Evolutionary conservation across 2,797 vertebrate species (phyloP).

Genomic region (Streptopelia turtur): DNA sequence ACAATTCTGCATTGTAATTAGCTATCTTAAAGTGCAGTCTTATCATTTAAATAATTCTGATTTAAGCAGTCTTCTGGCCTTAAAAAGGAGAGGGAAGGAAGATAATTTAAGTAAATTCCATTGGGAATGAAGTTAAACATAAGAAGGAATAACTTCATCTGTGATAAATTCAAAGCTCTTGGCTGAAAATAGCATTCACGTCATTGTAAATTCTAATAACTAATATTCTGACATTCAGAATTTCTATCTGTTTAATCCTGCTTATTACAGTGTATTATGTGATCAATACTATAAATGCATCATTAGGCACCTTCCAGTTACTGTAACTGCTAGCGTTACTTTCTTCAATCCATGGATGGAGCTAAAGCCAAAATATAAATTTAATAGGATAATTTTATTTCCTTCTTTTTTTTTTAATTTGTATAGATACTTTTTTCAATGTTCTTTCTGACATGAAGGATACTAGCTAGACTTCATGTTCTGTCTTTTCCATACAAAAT

Average conservation of each 20-base stretch:
- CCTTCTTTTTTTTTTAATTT: neutral
- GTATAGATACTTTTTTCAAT: neutral
- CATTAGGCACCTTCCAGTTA: neutral
- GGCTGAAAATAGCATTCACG: neutral
- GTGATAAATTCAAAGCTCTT: neutral
- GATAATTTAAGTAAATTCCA: neutral
- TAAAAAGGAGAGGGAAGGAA: neutral
- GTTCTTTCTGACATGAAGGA: neutral
- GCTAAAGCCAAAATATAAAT: neutral
- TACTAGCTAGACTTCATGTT: neutral
- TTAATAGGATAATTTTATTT: neutral
- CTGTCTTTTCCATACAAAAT: neutral
- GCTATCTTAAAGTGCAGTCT: neutral
- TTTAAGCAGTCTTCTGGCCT: neutral
- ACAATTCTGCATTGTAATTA: neutral
- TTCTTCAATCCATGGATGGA: neutral
- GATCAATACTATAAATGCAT: neutral
- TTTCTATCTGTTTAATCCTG: neutral
- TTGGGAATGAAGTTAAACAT: neutral
- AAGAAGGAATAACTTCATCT: neutral
- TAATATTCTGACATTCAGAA: neutral
- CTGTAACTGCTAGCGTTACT: neutral
- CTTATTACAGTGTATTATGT: neutral
- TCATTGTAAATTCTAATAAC: neutral
- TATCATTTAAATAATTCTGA: neutral